phyloP scores from a whole-genome alignment of 2,888 invertebrate genomes.

The Dynastes tityus region DNA sequence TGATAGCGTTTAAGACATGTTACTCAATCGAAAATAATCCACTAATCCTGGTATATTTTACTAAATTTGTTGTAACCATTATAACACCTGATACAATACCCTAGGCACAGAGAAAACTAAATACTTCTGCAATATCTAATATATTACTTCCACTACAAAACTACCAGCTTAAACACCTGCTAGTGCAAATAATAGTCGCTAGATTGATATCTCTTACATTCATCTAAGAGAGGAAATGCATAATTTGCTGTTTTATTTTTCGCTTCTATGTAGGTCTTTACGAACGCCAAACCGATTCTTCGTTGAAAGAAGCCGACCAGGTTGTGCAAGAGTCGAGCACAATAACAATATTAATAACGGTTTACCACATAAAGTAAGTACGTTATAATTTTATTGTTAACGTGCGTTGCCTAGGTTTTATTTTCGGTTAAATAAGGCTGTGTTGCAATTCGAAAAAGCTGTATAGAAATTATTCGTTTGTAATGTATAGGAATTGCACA shows the following conservation, averaged over 20 bases:
- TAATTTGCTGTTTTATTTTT: conserved; percentile 33
- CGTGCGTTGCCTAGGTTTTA: background rate
- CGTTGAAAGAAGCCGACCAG: conserved; percentile 8
- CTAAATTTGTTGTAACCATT: too few species aligned
- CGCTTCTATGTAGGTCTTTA: conserved; percentile 4
- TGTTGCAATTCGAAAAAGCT: conserved; percentile 1
- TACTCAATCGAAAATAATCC: background rate
- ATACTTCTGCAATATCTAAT: background rate
- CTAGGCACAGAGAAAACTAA: background rate
- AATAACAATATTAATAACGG: conserved; percentile 31
- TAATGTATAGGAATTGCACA: background rate
- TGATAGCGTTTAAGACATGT: background rate
- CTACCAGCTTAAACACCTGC: conserved; percentile 13
- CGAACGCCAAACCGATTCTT: conserved; percentile 13
- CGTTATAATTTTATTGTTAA: conserved; percentile 26
- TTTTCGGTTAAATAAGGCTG: conserved; percentile 13
- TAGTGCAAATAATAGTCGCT: conserved; percentile 8
- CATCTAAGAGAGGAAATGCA: conserved; percentile 23
- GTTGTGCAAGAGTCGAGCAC: conserved; percentile 15
- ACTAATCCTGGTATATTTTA: too few species aligned
- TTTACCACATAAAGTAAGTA: conserved; percentile 5
- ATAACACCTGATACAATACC: background rate
- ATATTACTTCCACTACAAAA: conserved; percentile 5
- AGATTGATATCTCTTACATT: conserved; percentile 28
- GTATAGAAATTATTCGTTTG: conserved; percentile 18